Base-by-base conservation (phyloP, 2,113 vertebrate genomes). In the Salvelinus alpinus region DNA sequence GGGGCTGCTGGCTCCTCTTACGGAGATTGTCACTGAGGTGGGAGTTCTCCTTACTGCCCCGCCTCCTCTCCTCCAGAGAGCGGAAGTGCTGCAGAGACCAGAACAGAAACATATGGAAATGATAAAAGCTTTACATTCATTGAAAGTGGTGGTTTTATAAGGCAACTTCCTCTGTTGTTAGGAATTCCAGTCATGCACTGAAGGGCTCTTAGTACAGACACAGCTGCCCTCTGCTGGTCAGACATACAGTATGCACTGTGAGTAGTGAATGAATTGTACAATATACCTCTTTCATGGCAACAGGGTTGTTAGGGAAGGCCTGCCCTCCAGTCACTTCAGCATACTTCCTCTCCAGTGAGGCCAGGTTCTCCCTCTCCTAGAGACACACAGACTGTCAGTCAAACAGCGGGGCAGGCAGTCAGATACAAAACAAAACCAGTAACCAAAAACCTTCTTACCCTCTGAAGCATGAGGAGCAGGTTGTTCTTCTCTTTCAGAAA, bases 401-500 rank as follows among this genome's bases (percentile, higher is more conserved):
- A 13, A 62, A 24, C 59, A 62, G 7, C 22, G 51, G 18, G 24
- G 59, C n/a, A 62, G 18, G 2, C n/a, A 22, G 79, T 44, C 48
- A 77, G 1, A 38, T 13, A 68, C 67, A 75, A 54, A 14, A 16
- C 48, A 54, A 9, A 3, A 31, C 18, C 20, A 48, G 51, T 34
- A 12, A 59, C 11, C 25, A 44, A 7, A 18, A 6, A 24, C 76
- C 47, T 74, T 24, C 54, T 29, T 91, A 97, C 97, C 82, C 96
- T 95, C 78, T 97, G 97, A 72, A 98, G 86, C 96, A 98, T 97
- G 76, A 93, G 91, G 83, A 96, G 94, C 11, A 99, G 93, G 85
- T 94, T 98, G 91, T 88, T 95, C 90, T 95, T 97, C 88, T 98
- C 97, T 86, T 96, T 97, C 73, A 96, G 85, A 86, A 99, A 98